These are phyloP conservation scores for Lasioglossum morio DNA, from an alignment of 2,888 invertebrate genomes.

Conservation along the genomic window DNA sequence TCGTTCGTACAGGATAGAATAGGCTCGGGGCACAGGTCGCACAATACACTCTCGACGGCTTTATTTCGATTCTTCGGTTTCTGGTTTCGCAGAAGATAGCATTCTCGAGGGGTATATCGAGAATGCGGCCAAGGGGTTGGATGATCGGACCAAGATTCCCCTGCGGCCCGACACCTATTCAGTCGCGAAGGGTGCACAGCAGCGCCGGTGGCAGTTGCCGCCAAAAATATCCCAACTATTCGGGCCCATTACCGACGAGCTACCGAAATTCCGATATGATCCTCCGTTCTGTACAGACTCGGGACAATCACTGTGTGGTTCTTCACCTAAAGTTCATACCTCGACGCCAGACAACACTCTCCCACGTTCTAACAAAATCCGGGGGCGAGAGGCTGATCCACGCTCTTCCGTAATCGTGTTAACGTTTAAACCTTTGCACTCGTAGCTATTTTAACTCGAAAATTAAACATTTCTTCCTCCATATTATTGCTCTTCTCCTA, in stretches of 20 bases:
- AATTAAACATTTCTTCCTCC: no score
- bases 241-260: constrained; percentile 71
- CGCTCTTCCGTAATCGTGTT: constrained; percentile 34
- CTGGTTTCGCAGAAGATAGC: constrained; percentile 69
- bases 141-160: constrained; percentile 61
- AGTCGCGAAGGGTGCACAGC: constrained; percentile 16
- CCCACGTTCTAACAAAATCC: constrained; percentile 7
- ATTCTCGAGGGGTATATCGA: constrained; percentile 74
- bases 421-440: no score
- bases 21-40: constrained; percentile 15
- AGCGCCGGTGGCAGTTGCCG: constrained; percentile 54
- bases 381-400: neutral
- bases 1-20: constrained; percentile 33
- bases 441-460: no score
- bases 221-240: constrained; percentile 81
- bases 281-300: constrained; percentile 12
- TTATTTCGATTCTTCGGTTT: constrained; percentile 67
- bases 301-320: constrained; percentile 72
- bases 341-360: constrained; percentile 19
- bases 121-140: constrained; percentile 71
- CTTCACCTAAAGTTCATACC: constrained; percentile 34
- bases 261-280: constrained; percentile 21
- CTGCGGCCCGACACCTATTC: constrained; percentile 50
- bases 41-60: constrained; percentile 47
- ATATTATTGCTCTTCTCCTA: no score